Conservation (phyloP, 2,113 vertebrate genomes). For the Orientallactaga bullata region DNA sequence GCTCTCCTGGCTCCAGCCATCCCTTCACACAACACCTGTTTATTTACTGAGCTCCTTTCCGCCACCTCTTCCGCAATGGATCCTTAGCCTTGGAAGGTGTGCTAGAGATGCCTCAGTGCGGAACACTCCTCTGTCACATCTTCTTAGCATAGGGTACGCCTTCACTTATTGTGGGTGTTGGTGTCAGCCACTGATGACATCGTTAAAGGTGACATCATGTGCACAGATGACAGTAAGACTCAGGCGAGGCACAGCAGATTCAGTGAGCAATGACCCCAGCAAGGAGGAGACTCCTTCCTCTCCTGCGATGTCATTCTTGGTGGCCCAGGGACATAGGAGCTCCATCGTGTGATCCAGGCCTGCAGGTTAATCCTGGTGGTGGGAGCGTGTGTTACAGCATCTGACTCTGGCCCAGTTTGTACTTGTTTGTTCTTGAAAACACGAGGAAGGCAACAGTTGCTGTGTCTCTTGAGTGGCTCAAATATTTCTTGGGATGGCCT, state of each 20-base stretch:
- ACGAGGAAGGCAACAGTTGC: constrained; percentile 28
- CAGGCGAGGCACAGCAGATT: background rate
- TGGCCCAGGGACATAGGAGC: rapidly evolving
- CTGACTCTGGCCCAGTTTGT: background rate
- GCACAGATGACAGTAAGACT: background rate
- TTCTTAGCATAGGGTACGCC: too few species aligned
- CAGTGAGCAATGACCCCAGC: rapidly evolving
- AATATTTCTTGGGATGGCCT: constrained; percentile 59
- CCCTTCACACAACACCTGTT: background rate
- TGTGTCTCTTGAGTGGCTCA: constrained; percentile 37
- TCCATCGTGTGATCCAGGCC: background rate
- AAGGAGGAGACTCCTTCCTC: background rate
- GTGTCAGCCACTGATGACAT: background rate
- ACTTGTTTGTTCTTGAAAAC: constrained; percentile 57
- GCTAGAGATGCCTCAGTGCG: too few species aligned
- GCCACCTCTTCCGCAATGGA: too few species aligned
- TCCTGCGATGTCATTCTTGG: rapidly evolving
- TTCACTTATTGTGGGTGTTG: background rate
- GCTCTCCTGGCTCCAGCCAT: background rate
- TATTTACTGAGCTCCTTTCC: background rate
- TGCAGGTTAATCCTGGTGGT: background rate
- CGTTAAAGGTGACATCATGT: background rate
- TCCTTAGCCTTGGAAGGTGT: too few species aligned
- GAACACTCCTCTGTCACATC: too few species aligned
- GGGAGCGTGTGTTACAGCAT: rapidly evolving